Evolutionary conservation across 2,888 invertebrate species (phyloP), one percentile per base, ranked within the genome.

Genomic region (Archips crataeganus): DNA sequence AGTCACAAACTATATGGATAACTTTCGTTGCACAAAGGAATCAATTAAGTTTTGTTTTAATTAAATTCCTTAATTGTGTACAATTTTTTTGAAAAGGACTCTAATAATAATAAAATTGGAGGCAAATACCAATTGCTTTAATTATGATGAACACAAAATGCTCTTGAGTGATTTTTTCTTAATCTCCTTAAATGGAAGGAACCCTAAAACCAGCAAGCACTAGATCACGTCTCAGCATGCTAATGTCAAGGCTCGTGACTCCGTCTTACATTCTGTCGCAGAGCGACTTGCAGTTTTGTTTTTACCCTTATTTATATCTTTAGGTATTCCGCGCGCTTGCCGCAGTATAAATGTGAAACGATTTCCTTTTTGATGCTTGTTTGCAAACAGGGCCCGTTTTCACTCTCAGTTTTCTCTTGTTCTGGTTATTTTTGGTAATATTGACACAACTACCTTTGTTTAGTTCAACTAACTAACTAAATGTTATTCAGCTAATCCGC

Each of bases 151-250:
- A 23, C 23, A 23, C 23, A 23, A 23, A 23, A 23, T 36, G n/a
- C 13, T 10, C 13, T 36, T 36, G 1, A 6, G 9, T 57, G 49
- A 49, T 2, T 49, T 49, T 3, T n/a, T 51, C 8, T 0, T 15
- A 15, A 4, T 13, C 10, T 3, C 15, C 23, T 23, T 57, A n/a
- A 51, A 51, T n/a, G 23, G 9, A 57, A 57, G 71, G 65, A 71
- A 51, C 71, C 63, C 63, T 45, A 47, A 36, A 63, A 64, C 47
- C 23, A 36, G n/a, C 45, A 32, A 49, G 68, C 68, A 64, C 68
- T 73, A 69, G 68, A 73, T 68, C 68, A 69, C 73, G 68, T 73
- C 68, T 47, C 68, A 42, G 59, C 63, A 69, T 73, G 73, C 68
- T 64, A 69, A 73, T 69, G 73, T 59, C 73, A 64, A 73, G 73